Conservation (phyloP, 2,113 vertebrate genomes). For the Miniopterus natalensis region DNA sequence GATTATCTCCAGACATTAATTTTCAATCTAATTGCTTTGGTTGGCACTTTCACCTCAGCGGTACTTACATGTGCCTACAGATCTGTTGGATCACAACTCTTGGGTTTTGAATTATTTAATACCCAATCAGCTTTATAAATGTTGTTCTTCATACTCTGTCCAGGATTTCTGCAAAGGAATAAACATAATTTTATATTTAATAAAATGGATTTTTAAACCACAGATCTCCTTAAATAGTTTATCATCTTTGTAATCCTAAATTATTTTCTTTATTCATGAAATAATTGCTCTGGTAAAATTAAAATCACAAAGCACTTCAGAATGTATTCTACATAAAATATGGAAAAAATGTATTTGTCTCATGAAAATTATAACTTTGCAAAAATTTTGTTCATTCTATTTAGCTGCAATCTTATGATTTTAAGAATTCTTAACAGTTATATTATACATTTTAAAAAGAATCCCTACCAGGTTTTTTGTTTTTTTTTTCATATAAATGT, state of each 20-base stretch:
- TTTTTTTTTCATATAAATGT: not conserved
- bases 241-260: not conserved
- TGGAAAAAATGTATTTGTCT: not conserved
- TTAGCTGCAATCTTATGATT: not conserved
- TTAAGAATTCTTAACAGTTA: constrained; percentile 4
- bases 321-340: not conserved
- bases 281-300: not conserved
- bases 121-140: constrained; percentile 63
- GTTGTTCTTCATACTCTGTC: constrained; percentile 50
- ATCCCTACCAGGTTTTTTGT: not conserved
- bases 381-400: constrained; percentile 29
- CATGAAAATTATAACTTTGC: not conserved
- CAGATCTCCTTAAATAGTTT: not conserved
- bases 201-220: constrained; percentile 47
- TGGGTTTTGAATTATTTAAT: constrained; percentile 78
- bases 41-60: constrained; percentile 59
- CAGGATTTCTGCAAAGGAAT: constrained; percentile 59
- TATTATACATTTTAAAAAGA: not conserved
- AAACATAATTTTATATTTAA: constrained; percentile 52
- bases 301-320: not conserved
- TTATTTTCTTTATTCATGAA: constrained; percentile 45
- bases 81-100: constrained; percentile 61
- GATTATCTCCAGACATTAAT: constrained; percentile 71
- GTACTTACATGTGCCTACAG: constrained; percentile 58
- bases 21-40: constrained; percentile 66